Evolutionary conservation across 1,140 invertebrate species (phyloP), one percentile per base, ranked within the genome.

Genomic region (Antheraea mylitta): DNA sequence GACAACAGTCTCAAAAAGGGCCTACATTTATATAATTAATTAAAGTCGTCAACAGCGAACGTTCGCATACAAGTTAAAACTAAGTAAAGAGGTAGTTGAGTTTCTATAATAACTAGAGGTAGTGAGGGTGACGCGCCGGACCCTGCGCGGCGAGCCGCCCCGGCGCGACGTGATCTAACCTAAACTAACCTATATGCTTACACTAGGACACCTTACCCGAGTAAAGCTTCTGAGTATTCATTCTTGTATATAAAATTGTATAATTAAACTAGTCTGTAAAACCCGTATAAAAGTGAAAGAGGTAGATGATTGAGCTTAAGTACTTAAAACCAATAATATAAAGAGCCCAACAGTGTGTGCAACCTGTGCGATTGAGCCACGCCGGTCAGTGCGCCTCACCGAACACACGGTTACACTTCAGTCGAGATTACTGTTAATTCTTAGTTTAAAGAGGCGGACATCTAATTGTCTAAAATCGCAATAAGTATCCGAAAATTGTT

Each of bases 161-260:
- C 87, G 85, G 76, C 83, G 85, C 69, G 53, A 68, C 69, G 45
- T 85, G 82, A 60, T 73, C 82, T 86, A 90, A 64, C 72, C 73
- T 87, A 90, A 36, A 66, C 80, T 89, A 88, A 61, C 30, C 69
- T 63, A 64, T 62, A 13, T 19, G 45, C 79, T 81, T 87, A 88
- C 18, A 66, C 79, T 84, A 86, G 42, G 76, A 86, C 86, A 87
- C 86, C 87, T 91, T 89, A 91, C 89, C 83, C 85, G 77, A 92
- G 87, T 92, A 90, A 92, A 92, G 89, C 90, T 90, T 90, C 82
- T 92, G 89, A 92, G 89, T 92, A 92, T 92, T 92, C 71, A 83
- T 85, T 90, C 85, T 80, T 90, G 86, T 91, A 89, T 88, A 90
- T 87, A 90, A 89, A 86, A 89, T 88, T 90, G 88, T 90, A 90